Conservation (phyloP, 1,140 invertebrate species). For the Contarinia nasturtii region DNA sequence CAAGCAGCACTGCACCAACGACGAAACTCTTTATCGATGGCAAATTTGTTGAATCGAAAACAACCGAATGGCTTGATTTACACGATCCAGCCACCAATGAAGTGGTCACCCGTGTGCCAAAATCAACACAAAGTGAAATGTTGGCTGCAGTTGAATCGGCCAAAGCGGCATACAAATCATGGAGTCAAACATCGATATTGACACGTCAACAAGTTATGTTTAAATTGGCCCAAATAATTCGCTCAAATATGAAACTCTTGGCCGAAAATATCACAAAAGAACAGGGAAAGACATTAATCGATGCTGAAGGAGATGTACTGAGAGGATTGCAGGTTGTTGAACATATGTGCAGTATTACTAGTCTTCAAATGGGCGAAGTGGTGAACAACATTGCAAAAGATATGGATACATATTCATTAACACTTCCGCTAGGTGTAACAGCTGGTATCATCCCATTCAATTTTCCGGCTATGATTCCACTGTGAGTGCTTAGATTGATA, state of each 20-base stretch:
- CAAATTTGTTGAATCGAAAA: constrained; percentile 84
- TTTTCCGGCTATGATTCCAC: constrained; percentile 98
- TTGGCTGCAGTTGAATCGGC: constrained; percentile 71
- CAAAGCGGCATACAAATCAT: constrained; percentile 54
- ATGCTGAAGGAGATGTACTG: constrained; percentile 96
- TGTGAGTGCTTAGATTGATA: too few species aligned
- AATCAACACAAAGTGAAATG: constrained; percentile 82
- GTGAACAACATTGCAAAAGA: constrained; percentile 81
- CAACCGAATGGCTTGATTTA: constrained; percentile 82
- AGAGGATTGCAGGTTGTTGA: constrained; percentile 96
- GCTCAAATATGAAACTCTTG: constrained; percentile 60
- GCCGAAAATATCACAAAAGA: constrained; percentile 86
- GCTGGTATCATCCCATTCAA: constrained; percentile 81
- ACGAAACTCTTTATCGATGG: constrained; percentile 93
- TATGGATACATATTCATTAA: constrained; percentile 80
- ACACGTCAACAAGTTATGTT: constrained; percentile 94
- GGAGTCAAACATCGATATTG: constrained; percentile 84
- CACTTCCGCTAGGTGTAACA: constrained; percentile 41
- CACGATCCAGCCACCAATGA: constrained; percentile 86
- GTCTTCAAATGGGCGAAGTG: constrained; percentile 80
- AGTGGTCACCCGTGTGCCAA: constrained; percentile 69
- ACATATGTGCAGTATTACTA: constrained; percentile 83
- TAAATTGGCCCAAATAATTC: constrained; percentile 43
- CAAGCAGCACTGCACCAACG: constrained; percentile 29
- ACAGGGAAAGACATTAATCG: constrained; percentile 92